These are phyloP conservation scores for Pocota personata DNA, from an alignment of 2,888 invertebrate species.

Conservation along the genomic window DNA sequence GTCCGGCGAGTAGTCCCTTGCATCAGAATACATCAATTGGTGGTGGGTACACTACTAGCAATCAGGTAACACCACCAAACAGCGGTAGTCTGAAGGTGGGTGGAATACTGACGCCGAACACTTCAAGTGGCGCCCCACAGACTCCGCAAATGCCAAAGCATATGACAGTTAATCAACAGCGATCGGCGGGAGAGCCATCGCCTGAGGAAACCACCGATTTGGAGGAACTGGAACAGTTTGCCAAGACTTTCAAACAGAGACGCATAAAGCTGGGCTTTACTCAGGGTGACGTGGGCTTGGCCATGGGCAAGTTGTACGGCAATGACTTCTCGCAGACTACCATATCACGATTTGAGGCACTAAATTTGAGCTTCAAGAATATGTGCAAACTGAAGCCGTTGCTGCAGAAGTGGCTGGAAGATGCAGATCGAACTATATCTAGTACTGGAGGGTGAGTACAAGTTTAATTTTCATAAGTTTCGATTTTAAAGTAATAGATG, in stretches of 20 bases:
- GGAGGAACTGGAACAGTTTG: conserved; percentile 98
- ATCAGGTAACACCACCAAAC: conserved; percentile 84
- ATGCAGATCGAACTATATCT: conserved; percentile 92
- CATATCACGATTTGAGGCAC: conserved; percentile 98
- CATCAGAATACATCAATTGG: conserved; percentile 72
- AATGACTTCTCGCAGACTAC: conserved; percentile 99
- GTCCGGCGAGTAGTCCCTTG: conserved; percentile 81
- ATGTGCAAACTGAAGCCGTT: conserved; percentile 99
- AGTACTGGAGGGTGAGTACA: conserved; percentile 85
- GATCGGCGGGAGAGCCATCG: conserved; percentile 89
- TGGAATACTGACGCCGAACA: conserved; percentile 85
- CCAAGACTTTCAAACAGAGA: conserved; percentile 98
- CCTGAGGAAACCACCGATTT: conserved; percentile 98
- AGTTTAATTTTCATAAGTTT: neutral
- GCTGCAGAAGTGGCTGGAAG: conserved; percentile 98
- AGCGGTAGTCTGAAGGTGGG: conserved; percentile 81
- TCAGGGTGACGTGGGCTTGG: conserved; percentile 98
- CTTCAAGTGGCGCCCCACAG: conserved; percentile 84
- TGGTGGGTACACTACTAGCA: conserved; percentile 78
- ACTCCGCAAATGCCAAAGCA: conserved; percentile 84
- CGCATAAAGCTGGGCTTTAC: conserved; percentile 99
- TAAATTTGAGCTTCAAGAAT: conserved; percentile 99
- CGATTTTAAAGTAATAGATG: neutral
- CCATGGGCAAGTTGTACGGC: conserved; percentile 99
- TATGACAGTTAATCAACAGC: conserved; percentile 83